These are phyloP conservation scores for Clarias macrocephalus DNA, from an alignment of 2,113 vertebrate genomes.

Conservation along the genomic window DNA sequence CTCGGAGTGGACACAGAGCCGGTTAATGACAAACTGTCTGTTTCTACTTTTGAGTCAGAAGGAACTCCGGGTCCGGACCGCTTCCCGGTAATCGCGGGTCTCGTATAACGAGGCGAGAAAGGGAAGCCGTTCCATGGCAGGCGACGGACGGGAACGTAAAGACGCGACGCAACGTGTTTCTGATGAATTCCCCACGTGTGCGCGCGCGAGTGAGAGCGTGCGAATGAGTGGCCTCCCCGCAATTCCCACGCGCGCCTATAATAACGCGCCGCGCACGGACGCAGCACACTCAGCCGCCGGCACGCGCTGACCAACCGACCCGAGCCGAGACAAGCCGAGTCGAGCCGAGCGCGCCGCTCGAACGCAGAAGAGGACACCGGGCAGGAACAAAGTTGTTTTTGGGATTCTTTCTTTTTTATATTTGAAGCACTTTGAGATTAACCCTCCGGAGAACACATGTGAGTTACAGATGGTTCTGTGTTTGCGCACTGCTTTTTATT, in stretches of 20 bases:
- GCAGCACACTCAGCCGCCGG: not conserved
- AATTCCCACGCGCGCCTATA: conserved; percentile 65
- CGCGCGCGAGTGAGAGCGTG: conserved; percentile 58
- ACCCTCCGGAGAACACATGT: not conserved
- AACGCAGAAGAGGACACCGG: not conserved
- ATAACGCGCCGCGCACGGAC: conserved; percentile 50
- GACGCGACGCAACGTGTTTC: conserved; percentile 60
- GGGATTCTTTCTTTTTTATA: not conserved
- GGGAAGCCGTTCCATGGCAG: conserved; percentile 16
- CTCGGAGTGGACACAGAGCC: conserved; percentile 39
- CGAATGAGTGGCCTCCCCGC: conserved; percentile 58
- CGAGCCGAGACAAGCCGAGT: not conserved
- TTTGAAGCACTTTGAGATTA: not conserved
- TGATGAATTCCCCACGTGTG: conserved; percentile 62
- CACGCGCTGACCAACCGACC: not conserved
- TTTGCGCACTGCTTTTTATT: not conserved
- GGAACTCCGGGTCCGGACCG: conserved; percentile 29
- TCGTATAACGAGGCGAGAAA: not conserved
- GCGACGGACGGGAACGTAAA: conserved; percentile 63
- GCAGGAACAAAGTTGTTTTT: not conserved
- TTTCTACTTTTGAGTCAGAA: conserved; percentile 33
- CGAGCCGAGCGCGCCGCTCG: not conserved
- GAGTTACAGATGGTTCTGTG: not conserved
- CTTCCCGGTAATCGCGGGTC: conserved; percentile 46
- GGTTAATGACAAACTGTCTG: conserved; percentile 51